Evolutionary conservation across 2,888 invertebrate genomes (phyloP).

Genomic region (Caenorhabditis doughertyi): DNA sequence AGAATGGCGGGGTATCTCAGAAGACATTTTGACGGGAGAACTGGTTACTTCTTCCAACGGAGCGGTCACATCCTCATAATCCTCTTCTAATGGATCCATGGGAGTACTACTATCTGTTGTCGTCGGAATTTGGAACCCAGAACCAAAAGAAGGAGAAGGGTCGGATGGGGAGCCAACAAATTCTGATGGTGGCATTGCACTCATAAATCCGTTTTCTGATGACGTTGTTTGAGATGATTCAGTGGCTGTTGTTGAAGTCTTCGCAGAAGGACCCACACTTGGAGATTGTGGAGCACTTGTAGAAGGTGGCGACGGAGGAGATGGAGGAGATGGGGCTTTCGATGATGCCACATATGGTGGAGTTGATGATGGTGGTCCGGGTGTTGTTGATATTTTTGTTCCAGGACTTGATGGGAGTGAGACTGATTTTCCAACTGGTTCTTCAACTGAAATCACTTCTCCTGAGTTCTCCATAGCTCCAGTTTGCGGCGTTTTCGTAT

Average conservation of each 20-base stretch:
- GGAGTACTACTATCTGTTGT: constrained; percentile 53
- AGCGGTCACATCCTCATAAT: constrained; percentile 47
- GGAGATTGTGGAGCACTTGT: background rate
- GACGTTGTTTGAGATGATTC: background rate
- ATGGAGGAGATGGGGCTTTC: background rate
- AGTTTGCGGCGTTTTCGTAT: constrained; percentile 46
- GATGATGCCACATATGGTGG: background rate
- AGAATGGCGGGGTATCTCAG: constrained; percentile 24
- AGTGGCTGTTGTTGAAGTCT: background rate
- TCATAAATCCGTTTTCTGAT: constrained; percentile 50
- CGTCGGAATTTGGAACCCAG: constrained; percentile 38
- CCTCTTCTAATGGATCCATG: constrained; percentile 34
- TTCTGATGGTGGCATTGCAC: constrained; percentile 37
- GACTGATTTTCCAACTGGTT: constrained; percentile 14
- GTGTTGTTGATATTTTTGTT: background rate
- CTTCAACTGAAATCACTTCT: constrained; percentile 50
- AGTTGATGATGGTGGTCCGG: constrained; percentile 3
- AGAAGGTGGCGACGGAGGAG: background rate
- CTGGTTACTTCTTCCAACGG: constrained; percentile 32
- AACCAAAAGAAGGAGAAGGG: constrained; percentile 33
- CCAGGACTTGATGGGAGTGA: background rate
- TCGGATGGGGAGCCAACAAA: constrained; percentile 17
- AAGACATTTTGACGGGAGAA: constrained; percentile 34
- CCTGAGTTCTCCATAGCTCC: constrained; percentile 47
- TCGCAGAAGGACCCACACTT: background rate